These are phyloP conservation scores for Rhingia campestris DNA, from an alignment of 2,888 invertebrate genomes.

Conservation along the genomic window DNA sequence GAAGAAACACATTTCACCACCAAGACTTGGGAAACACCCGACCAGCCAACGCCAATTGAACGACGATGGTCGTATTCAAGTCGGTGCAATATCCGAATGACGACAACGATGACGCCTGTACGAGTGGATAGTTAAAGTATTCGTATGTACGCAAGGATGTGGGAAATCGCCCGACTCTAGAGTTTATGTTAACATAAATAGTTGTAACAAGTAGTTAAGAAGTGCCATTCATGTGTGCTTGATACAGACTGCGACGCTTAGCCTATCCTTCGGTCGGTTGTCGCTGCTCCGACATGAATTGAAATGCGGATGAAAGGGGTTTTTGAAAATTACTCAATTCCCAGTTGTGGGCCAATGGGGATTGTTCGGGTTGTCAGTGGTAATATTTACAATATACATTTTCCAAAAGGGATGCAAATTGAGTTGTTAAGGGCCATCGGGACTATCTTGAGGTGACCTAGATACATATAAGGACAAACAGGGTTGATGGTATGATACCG, in stretches of 20 bases:
- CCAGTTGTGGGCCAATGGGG: constrained; percentile 28
- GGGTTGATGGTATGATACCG: not conserved
- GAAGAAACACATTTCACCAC: constrained; percentile 54
- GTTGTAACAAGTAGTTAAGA: constrained; percentile 73
- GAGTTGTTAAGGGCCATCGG: constrained; percentile 51
- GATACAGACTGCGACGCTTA: constrained; percentile 39
- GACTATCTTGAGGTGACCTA: constrained; percentile 17
- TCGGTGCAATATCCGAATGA: constrained; percentile 17
- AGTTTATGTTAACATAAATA: constrained; percentile 71
- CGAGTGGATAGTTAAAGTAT: constrained; percentile 5
- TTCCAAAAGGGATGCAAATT: constrained; percentile 51
- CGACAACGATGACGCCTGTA: constrained; percentile 29
- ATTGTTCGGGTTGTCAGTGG: constrained; percentile 39
- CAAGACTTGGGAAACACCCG: constrained; percentile 3
- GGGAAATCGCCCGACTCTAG: constrained; percentile 45
- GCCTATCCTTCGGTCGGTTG: constrained; percentile 36
- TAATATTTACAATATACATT: constrained; percentile 49
- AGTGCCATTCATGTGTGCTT: constrained; percentile 61
- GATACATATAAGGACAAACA: not conserved
- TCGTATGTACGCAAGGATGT: constrained; percentile 19
- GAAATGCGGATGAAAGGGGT: constrained; percentile 51
- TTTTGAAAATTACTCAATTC: constrained; percentile 56
- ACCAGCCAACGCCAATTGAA: constrained; percentile 40
- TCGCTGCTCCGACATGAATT: constrained; percentile 34
- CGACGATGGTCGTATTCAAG: constrained; percentile 10